These are phyloP conservation scores for Pituophis catenifer DNA, from an alignment of 2,113 vertebrate species.

Conservation along the genomic window DNA sequence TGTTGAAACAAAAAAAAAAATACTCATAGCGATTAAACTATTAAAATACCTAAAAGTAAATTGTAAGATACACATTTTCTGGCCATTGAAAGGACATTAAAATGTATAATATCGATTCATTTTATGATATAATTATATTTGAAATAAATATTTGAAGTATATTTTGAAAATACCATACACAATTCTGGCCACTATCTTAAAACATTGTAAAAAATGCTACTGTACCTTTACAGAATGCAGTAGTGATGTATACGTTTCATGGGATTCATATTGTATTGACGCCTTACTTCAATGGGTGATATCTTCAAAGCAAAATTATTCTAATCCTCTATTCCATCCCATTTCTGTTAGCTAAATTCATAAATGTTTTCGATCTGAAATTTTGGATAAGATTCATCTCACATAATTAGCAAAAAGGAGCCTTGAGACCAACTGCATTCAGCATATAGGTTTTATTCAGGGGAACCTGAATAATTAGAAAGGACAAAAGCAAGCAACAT, in stretches of 20 bases:
- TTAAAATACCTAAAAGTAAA: background rate
- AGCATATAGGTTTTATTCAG: background rate
- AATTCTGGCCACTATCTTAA: background rate
- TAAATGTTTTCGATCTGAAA: background rate
- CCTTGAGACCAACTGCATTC: background rate
- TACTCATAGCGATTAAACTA: background rate
- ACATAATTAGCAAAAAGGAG: background rate
- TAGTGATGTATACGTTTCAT: background rate
- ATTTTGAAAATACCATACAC: background rate
- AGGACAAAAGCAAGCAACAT: background rate
- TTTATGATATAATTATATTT: background rate
- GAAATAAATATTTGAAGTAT: background rate
- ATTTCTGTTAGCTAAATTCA: background rate
- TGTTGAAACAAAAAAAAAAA: slow-evolving; percentile 33
- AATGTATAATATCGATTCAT: background rate
- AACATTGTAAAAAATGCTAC: background rate
- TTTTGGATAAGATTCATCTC: background rate
- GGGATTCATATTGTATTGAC: background rate
- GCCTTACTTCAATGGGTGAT: no score
- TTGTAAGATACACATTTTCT: background rate
- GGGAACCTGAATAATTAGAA: background rate
- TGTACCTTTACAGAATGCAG: background rate
- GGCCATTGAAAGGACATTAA: background rate
- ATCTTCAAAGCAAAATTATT: background rate
- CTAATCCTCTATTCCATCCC: background rate